These are phyloP conservation scores for Microcebus murinus DNA, from an alignment of 2,113 vertebrate species.

Conservation along the genomic window DNA sequence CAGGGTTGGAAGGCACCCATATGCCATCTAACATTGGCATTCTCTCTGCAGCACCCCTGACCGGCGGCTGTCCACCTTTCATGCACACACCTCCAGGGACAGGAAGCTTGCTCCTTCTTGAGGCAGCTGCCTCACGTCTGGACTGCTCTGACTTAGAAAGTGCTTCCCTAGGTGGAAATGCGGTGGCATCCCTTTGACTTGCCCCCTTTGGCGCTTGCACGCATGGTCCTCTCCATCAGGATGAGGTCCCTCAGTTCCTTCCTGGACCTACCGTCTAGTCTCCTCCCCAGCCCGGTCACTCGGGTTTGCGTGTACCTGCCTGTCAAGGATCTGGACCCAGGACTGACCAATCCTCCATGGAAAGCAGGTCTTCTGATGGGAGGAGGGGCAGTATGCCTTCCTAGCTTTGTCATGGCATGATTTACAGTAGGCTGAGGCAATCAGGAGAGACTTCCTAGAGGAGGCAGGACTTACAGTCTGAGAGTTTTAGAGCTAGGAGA, in stretches of 20 bases:
- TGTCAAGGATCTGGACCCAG: background rate
- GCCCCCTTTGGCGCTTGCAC: background rate
- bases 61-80: background rate
- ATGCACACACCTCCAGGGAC: background rate
- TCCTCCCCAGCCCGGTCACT: background rate
- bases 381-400: background rate
- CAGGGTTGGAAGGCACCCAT: background rate
- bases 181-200: background rate
- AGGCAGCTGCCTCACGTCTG: background rate
- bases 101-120: background rate
- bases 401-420: background rate
- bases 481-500: background rate
- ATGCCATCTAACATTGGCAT: background rate
- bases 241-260: background rate
- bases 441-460: constrained; percentile 22
- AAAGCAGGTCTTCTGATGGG: background rate
- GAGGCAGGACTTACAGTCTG: background rate
- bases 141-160: background rate
- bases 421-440: background rate
- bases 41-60: background rate
- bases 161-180: background rate
- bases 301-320: background rate
- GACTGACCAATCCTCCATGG: background rate
- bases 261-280: background rate
- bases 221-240: background rate